Percentiles rank a stretch among this genome's conserved stretches.
These are phyloP conservation scores for Agonopterix subpropinquella DNA, from an alignment of 2,888 invertebrate species.

Conservation along the genomic window DNA sequence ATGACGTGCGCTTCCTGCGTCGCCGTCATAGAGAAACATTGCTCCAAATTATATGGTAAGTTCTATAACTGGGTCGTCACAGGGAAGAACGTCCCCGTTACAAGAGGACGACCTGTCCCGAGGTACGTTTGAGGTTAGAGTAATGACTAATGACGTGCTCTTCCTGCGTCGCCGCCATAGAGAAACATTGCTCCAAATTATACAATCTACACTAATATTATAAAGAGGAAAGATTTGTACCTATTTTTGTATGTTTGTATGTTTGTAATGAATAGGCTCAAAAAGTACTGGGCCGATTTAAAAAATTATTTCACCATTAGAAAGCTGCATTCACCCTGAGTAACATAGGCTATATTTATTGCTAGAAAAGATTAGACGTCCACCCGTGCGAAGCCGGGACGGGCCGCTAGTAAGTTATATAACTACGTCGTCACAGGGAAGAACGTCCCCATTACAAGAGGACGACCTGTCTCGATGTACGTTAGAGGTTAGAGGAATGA, in stretches of 20 bases:
- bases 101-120: slow-evolving; percentile 48
- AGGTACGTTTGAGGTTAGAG: slow-evolving; percentile 83
- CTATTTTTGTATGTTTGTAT: too few species aligned
- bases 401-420: too few species aligned
- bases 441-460: slow-evolving; percentile 27
- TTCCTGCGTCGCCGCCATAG: slow-evolving; percentile 96
- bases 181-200: slow-evolving; percentile 90
- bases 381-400: too few species aligned
- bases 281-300: too few species aligned
- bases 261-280: too few species aligned
- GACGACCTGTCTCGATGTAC: slow-evolving; percentile 73
- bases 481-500: slow-evolving; percentile 92
- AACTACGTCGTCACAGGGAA: slow-evolving; percentile 24
- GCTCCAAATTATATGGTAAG: slow-evolving; percentile 84
- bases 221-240: too few species aligned
- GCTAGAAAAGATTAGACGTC: too few species aligned
- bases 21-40: slow-evolving; percentile 95
- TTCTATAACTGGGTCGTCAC: neutral
- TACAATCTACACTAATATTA: too few species aligned
- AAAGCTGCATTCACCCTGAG: too few species aligned
- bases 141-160: too few species aligned
- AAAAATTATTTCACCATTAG: too few species aligned
- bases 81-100: slow-evolving; percentile 10
- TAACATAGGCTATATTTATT: too few species aligned
- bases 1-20: slow-evolving; percentile 99